phyloP scores from a whole-genome alignment of 2,888 invertebrate genomes.

The Baronia brevicornis region DNA sequence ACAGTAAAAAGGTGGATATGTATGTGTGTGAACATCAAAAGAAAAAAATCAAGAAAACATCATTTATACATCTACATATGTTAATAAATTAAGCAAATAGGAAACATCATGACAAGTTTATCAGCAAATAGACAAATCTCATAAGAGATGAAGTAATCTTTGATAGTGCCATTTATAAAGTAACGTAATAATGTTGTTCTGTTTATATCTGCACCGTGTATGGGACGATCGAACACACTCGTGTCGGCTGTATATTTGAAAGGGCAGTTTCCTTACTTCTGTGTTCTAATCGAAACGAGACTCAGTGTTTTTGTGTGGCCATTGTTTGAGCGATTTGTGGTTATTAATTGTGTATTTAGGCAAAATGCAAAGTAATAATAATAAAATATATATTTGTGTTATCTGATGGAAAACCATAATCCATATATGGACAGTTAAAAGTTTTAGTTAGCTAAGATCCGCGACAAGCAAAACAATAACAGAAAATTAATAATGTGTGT shows the following conservation, averaged over 20 bases:
- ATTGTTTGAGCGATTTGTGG: conserved; percentile 16
- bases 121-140: neutral
- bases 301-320: conserved; percentile 16
- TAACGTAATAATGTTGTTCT: conserved; percentile 23
- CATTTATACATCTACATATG: neutral
- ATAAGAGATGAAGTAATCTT: conserved; percentile 5
- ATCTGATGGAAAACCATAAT: conserved; percentile 16
- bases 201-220: conserved; percentile 15
- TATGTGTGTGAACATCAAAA: no score
- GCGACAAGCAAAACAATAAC: no score
- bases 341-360: neutral
- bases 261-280: conserved; percentile 33
- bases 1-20: neutral
- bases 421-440: conserved; percentile 12
- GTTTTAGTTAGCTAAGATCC: no score
- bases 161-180: conserved; percentile 5
- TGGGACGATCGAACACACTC: conserved; percentile 19
- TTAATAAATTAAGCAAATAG: no score
- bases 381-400: no score
- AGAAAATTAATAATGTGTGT: no score
- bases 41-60: no score
- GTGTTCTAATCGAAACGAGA: conserved; percentile 31
- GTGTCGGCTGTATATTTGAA: conserved; percentile 25
- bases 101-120: no score
- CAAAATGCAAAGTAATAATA: no score